A percentile compares a stretch with the other conserved stretches of the same genome.
Conservation (phyloP, 2,888 invertebrate genomes). For the Thecocarcelia acutangulata region DNA sequence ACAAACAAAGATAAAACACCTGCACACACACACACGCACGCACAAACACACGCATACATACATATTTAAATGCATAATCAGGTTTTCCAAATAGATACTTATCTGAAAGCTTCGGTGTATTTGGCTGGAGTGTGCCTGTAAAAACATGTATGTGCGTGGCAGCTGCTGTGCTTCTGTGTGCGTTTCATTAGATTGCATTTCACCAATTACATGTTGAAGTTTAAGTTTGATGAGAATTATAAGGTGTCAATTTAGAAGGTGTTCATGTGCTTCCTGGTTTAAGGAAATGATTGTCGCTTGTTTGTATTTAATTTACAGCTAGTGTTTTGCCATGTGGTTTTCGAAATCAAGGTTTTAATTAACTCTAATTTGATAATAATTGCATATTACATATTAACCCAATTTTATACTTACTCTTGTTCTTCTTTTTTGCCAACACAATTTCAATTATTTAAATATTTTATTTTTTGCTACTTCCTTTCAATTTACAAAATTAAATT, state of each 20-base stretch:
- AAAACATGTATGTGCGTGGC: not conserved
- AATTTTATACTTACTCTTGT: not conserved
- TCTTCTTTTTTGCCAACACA: constrained; percentile 2
- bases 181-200: not conserved
- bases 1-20: constrained; percentile 12
- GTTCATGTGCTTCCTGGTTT: not conserved
- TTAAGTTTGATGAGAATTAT: constrained; percentile 14
- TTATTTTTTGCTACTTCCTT: constrained; percentile 24
- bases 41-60: too few relatives aligned
- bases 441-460: constrained; percentile 26
- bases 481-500: constrained; percentile 40
- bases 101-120: not conserved
- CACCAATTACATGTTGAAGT: constrained; percentile 5
- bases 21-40: not conserved
- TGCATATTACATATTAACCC: constrained; percentile 13
- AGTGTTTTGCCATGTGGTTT: not conserved
- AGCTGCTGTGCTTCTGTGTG: not conserved
- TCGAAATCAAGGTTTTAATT: constrained; percentile 48
- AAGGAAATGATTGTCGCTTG: not conserved
- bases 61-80: not conserved
- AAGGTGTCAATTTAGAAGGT: constrained; percentile 4
- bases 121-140: not conserved
- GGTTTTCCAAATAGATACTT: not conserved
- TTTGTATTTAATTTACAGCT: constrained; percentile 10
- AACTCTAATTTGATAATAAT: constrained; percentile 60